Evolutionary conservation across 2,113 vertebrate species (phyloP).

Genomic region (Ochotona curzoniae): DNA sequence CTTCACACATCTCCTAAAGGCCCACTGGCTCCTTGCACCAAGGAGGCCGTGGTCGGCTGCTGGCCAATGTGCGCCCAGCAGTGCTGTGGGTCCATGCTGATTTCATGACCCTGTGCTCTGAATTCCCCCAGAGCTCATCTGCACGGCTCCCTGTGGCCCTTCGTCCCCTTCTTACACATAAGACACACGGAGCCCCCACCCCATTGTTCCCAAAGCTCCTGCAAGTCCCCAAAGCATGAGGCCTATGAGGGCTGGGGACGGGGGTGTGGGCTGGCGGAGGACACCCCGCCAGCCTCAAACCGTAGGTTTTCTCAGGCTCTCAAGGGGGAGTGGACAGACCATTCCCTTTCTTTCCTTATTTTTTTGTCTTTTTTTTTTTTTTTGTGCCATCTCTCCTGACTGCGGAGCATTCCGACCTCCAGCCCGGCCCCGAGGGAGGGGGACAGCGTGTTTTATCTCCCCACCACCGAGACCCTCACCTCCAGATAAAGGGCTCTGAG

Average conservation of each 20-base stretch:
- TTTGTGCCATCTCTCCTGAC: neutral
- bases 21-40: too few species aligned
- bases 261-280: neutral
- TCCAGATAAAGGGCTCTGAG: constrained; percentile 81
- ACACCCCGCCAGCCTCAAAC: neutral
- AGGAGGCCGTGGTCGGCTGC: neutral
- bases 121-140: neutral
- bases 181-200: accelerated
- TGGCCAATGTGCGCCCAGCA: accelerated
- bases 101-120: neutral
- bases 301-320: neutral
- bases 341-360: too few species aligned
- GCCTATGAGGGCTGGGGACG: neutral
- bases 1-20: too few species aligned
- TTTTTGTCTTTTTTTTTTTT: neutral
- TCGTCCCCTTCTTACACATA: neutral
- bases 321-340: neutral
- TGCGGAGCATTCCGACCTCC: neutral
- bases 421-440: constrained; percentile 3
- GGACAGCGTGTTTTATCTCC: constrained; percentile 73
- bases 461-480: constrained; percentile 78
- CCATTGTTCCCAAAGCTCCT: neutral
- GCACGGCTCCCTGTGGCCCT: neutral
- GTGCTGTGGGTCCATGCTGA: neutral
- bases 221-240: neutral